Conservation (phyloP, 1,140 invertebrate species). For the Mylabris phalerata region DNA sequence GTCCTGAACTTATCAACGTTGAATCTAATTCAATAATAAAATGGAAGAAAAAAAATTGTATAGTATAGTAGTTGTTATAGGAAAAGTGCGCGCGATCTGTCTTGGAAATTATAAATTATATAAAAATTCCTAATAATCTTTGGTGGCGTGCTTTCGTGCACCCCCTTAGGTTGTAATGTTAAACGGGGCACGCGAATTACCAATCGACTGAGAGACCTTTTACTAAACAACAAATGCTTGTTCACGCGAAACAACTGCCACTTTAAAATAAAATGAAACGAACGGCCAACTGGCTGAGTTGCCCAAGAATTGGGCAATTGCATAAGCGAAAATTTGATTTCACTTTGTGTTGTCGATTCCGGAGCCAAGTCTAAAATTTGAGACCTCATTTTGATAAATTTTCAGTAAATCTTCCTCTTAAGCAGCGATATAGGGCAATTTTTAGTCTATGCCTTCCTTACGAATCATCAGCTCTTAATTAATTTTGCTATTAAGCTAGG, state of each 20-base stretch:
- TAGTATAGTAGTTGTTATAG: neutral
- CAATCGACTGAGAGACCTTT: slow-evolving; percentile 38
- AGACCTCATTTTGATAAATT: too few relatives aligned
- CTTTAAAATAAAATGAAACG: slow-evolving; percentile 25
- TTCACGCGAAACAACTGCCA: slow-evolving; percentile 44
- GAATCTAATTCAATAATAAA: neutral
- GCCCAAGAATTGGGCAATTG: slow-evolving; percentile 12
- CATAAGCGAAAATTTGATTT: too few relatives aligned
- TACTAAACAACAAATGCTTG: slow-evolving; percentile 39
- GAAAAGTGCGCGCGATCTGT: slow-evolving; percentile 25
- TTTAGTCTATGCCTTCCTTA: too few relatives aligned
- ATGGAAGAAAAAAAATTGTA: slow-evolving; percentile 5
- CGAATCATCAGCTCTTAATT: too few relatives aligned
- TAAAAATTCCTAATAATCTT: slow-evolving; percentile 36
- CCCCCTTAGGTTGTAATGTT: slow-evolving; percentile 39
- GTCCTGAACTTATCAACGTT: slow-evolving; percentile 9
- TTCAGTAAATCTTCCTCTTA: too few relatives aligned
- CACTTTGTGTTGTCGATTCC: too few relatives aligned
- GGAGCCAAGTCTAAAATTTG: too few relatives aligned
- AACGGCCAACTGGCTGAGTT: slow-evolving; percentile 25
- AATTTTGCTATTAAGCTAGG: too few relatives aligned
- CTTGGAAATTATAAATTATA: slow-evolving; percentile 39
- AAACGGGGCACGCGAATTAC: slow-evolving; percentile 44
- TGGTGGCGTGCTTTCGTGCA: slow-evolving; percentile 37
- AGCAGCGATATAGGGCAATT: too few relatives aligned